Conservation (phyloP, 2,888 invertebrate genomes). For the Melangyna quadrimaculata region DNA sequence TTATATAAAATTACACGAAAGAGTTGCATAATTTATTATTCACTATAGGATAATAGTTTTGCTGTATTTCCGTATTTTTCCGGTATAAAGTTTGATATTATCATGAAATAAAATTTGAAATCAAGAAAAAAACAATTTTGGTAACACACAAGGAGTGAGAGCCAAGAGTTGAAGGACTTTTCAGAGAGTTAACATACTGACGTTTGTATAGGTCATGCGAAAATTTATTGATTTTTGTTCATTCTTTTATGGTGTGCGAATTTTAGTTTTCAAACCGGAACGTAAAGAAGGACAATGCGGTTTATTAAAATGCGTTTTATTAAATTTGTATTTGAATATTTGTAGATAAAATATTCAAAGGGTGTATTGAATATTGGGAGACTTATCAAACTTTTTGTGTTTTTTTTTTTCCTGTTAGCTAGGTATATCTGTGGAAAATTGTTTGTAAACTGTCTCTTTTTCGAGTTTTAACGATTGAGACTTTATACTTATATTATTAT, state of each 20-base stretch:
- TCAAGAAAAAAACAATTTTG: not conserved
- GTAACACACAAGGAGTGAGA: not conserved
- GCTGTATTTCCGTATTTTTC: not conserved
- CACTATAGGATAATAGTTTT: slow-evolving; percentile 10
- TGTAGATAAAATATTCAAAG: not conserved
- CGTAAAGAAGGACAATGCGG: slow-evolving; percentile 6
- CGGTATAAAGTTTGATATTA: slow-evolving; percentile 13
- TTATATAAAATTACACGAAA: not conserved
- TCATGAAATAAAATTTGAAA: not conserved
- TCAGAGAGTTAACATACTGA: slow-evolving; percentile 36
- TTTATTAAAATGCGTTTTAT: not conserved
- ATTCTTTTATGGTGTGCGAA: not conserved
- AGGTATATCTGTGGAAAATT: too few species aligned
- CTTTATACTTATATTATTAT: too few species aligned
- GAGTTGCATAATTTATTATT: slow-evolving; percentile 64
- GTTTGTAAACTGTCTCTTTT: too few species aligned
- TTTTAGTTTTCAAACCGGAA: not conserved
- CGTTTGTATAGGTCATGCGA: slow-evolving; percentile 65
- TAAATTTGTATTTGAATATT: not conserved
- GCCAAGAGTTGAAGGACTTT: slow-evolving; percentile 22
- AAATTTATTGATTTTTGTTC: slow-evolving; percentile 47
- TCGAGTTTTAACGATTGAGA: too few species aligned
- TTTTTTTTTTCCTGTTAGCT: too few species aligned
- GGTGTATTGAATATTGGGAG: not conserved
- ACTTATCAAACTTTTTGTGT: too few species aligned